phyloP scores from a whole-genome alignment of 2,797 vertebrate genomes.

The Chiroxiphia lanceolata region DNA sequence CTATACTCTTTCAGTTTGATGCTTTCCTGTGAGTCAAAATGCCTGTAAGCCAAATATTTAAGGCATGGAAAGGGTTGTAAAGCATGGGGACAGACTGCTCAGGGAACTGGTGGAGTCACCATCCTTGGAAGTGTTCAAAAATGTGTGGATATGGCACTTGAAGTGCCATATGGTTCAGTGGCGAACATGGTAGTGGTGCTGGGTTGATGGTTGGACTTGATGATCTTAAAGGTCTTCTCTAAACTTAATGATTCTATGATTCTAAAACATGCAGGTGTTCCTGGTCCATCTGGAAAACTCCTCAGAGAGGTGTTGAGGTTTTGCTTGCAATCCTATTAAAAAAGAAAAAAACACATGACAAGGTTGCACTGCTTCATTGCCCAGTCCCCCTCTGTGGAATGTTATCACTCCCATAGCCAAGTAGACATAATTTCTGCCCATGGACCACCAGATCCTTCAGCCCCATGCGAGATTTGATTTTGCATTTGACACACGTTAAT shows the following conservation, averaged over 20 bases:
- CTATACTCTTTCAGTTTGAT: not conserved
- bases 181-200: not conserved
- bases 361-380: not conserved
- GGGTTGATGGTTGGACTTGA: not conserved
- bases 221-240: not conserved
- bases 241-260: not conserved
- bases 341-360: rapidly evolving
- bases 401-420: not conserved
- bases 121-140: not conserved
- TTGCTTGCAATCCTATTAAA: not conserved
- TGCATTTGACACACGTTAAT: not conserved
- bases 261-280: not conserved
- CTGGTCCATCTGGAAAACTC: not conserved
- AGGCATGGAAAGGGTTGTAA: not conserved
- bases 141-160: rapidly evolving
- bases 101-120: not conserved
- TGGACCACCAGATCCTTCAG: not conserved
- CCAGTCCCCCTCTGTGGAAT: not conserved
- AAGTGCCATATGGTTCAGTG: not conserved
- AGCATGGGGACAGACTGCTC: not conserved
- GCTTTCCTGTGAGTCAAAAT: not conserved
- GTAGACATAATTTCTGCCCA: not conserved
- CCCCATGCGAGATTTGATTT: not conserved
- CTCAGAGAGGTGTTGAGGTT: not conserved
- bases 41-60: not conserved